phyloP scores from a whole-genome alignment of 2,113 vertebrate species.

The Ciconia boyciana region DNA sequence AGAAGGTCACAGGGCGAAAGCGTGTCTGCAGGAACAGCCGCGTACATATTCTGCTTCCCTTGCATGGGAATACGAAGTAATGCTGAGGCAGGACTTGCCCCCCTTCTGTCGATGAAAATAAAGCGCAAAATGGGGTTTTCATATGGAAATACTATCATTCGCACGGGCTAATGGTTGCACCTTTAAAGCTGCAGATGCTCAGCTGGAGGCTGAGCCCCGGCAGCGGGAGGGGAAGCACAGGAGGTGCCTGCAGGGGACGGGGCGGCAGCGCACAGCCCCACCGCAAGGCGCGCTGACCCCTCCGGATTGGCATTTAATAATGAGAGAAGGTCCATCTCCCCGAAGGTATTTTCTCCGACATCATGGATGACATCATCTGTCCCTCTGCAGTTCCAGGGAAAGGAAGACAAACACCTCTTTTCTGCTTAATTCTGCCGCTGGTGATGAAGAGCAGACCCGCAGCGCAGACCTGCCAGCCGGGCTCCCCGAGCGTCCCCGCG shows the following conservation, averaged over 20 bases:
- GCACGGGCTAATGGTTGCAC: neutral
- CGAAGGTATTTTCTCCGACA: neutral
- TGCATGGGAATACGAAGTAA: neutral
- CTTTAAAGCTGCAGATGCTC: neutral
- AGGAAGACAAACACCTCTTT: neutral
- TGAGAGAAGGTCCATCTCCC: neutral
- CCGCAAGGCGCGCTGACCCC: fast-evolving
- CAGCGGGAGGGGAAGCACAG: neutral
- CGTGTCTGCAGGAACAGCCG: neutral
- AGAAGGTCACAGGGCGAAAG: neutral
- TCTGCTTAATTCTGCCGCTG: too few species aligned
- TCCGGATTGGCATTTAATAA: neutral
- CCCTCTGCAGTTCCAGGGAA: neutral
- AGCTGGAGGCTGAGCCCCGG: neutral
- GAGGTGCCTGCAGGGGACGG: neutral
- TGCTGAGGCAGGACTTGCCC: too few species aligned
- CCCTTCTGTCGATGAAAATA: neutral
- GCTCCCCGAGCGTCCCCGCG: too few species aligned
- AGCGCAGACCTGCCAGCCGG: neutral
- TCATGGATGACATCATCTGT: neutral
- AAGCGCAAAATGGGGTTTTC: neutral
- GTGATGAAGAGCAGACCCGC: neutral
- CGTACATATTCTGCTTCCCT: fast-evolving
- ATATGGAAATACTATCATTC: fast-evolving
- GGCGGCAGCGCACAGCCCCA: neutral